Percentiles rank a stretch among this genome's conserved stretches.
These are phyloP conservation scores for Hydra vulgaris DNA, from an alignment of 30 jellyfish, hydroid and myxozoan species.

Conservation along the genomic window DNA sequence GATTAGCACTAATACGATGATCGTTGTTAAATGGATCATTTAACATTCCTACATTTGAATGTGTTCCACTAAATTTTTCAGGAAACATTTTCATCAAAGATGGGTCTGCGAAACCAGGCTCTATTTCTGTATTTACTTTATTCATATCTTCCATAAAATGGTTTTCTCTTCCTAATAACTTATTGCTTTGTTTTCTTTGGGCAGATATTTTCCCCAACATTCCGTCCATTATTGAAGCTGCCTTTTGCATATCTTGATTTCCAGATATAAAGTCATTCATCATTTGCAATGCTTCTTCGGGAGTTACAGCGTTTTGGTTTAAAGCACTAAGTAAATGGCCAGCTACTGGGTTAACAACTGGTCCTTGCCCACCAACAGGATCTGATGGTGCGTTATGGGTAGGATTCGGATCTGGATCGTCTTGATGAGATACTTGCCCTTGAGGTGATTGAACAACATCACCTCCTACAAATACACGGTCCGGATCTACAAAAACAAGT, in stretches of 20 bases:
- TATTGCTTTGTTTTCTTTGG: not conserved
- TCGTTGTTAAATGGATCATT: not conserved
- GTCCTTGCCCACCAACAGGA: slow-evolving; percentile 43
- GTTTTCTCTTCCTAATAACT: not conserved
- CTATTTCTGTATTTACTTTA: slow-evolving; percentile 7
- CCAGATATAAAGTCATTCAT: slow-evolving; percentile 96
- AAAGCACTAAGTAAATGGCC: slow-evolving; percentile 58
- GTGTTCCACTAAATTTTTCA: not conserved
- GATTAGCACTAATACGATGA: not conserved
- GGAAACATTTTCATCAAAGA: not conserved
- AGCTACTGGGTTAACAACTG: slow-evolving; percentile 72
- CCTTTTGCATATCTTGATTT: slow-evolving; percentile 78
- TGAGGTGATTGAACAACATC: not conserved
- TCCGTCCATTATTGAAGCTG: slow-evolving; percentile 60
- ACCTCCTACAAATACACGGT: slow-evolving; percentile 20
- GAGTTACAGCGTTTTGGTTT: slow-evolving; percentile 58
- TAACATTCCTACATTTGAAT: not conserved
- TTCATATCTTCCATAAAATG: slow-evolving; percentile 13
- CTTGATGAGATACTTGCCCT: not conserved
- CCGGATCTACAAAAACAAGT: slow-evolving; percentile 1
- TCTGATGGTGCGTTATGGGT: slow-evolving; percentile 21
- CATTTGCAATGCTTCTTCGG: slow-evolving; percentile 86
- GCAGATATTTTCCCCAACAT: slow-evolving; percentile 25
- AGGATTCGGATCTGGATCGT: slow-evolving; percentile 24
- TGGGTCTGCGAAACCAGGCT: slow-evolving; percentile 15